Conservation (phyloP, 1,140 invertebrate genomes). For the Amyelois transitella region DNA sequence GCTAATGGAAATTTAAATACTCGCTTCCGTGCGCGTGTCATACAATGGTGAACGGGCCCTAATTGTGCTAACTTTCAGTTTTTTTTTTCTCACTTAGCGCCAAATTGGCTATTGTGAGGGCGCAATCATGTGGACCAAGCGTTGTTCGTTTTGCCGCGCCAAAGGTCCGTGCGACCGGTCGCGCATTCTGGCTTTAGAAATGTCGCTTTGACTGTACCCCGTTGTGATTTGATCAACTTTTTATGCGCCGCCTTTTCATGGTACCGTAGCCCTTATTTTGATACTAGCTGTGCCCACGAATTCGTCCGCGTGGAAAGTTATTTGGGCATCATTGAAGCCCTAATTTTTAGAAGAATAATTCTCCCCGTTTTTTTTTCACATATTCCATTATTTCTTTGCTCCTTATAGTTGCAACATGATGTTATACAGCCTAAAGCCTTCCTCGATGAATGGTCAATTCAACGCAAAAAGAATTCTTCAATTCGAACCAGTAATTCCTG, state of each 20-base stretch:
- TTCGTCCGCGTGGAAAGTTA: too few species aligned
- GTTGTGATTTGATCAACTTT: neutral
- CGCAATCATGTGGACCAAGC: slow-evolving; percentile 31
- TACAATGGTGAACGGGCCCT: slow-evolving; percentile 31
- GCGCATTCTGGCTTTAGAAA: slow-evolving; percentile 14
- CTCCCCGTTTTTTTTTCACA: too few species aligned
- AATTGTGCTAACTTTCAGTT: slow-evolving; percentile 33
- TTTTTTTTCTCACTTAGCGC: slow-evolving; percentile 44
- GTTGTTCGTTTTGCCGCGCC: slow-evolving; percentile 6
- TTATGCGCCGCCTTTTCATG: neutral
- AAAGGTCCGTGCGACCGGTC: neutral
- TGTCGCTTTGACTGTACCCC: neutral
- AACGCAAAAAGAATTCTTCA: too few species aligned
- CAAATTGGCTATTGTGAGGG: slow-evolving; percentile 50
- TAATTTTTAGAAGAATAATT: too few species aligned
- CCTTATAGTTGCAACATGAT: too few species aligned
- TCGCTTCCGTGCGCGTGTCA: slow-evolving; percentile 30
- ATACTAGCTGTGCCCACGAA: too few species aligned
- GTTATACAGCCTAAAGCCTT: too few species aligned
- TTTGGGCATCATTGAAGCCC: too few species aligned
- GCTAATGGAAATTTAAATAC: slow-evolving; percentile 63
- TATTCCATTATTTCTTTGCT: too few species aligned
- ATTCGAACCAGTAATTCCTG: too few species aligned
- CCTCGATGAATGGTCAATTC: too few species aligned
- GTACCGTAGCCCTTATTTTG: too few species aligned